Base-by-base conservation (phyloP, 2,797 vertebrate species). In the Manis pentadactyla region DNA sequence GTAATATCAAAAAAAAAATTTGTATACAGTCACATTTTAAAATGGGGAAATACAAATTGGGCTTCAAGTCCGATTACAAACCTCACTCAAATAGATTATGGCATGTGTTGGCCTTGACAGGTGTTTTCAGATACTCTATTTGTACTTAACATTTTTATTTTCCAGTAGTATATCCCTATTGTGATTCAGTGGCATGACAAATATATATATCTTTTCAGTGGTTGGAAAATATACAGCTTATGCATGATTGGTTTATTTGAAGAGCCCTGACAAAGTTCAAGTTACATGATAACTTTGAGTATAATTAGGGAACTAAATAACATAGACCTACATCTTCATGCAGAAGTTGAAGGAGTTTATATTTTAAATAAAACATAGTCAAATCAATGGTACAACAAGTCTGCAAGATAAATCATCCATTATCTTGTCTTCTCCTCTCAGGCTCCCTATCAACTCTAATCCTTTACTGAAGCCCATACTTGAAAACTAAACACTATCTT, bases 401-500 rank as follows among this genome's bases (percentile, higher is more conserved):
- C 18, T 77, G 2, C 4, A 69, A 4, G 21, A 63, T 14, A 27
- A 84, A 68, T 68, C 21, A 78, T 63, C n/a, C 37, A 94, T 96
- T 95, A 92, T 93, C 85, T 97, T 96, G 66, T 96, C 69, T 66
- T 91, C 51, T 81, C 37, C 37, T 37, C 4, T 49, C 73, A 86
- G 37, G 21, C 31, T 59, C 8, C 25, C n/a, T 77, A 73, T 97
- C 85, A 96, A 34, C 14, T 69, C 64, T 71, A 81, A 87, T 69
- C 95, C 64, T 95, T 94, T 92, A 94, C 2, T 61, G 46, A 95
- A 94, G 73, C 7, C 34, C 1, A 11, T 83, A 86, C 77, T 96
- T 92, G 73, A 79, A 96, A 93, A 87, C 66, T 90, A 93, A 93
- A 96, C 87, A 83, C 81, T 71, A 57, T 75, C 75, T 63, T 87